Evolutionary conservation across 2,888 invertebrate species (phyloP).

Genomic region (Trissonchulus sp.): DNA sequence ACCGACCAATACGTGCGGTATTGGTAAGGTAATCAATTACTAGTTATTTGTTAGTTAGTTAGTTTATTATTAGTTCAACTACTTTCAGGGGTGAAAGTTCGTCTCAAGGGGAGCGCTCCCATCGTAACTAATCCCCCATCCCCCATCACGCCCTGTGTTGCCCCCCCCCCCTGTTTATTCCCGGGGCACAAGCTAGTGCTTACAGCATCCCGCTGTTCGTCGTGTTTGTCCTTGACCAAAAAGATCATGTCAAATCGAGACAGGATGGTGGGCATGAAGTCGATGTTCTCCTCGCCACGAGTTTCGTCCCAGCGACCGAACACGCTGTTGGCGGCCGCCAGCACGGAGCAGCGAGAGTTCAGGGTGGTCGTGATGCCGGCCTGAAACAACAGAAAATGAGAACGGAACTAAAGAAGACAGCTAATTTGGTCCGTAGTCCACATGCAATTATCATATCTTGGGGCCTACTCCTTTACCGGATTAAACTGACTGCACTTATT

Average conservation of each 20-base stretch:
- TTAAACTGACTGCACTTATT: no score
- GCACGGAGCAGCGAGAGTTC: constrained; percentile 95
- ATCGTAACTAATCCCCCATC: no score
- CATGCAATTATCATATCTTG: no score
- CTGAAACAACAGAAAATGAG: constrained; percentile 54
- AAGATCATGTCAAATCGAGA: constrained; percentile 99
- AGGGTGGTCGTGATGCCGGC: constrained; percentile 98
- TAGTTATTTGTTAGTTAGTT: no score
- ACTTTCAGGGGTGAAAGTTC: no score
- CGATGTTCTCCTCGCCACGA: constrained; percentile 94
- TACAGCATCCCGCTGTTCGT: constrained; percentile 76
- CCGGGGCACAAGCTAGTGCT: not conserved
- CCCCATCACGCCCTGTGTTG: no score
- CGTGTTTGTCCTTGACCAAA: constrained; percentile 94
- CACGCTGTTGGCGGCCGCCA: constrained; percentile 96
- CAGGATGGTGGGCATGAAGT: constrained; percentile 99
- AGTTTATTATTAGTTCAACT: no score
- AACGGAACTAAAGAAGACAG: not conserved
- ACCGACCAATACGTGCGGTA: no score
- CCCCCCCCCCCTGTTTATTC: no score
- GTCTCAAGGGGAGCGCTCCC: not conserved
- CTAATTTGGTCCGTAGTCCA: no score
- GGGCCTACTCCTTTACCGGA: no score
- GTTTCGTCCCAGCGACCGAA: constrained; percentile 98
- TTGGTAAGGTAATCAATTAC: no score